These are phyloP conservation scores for Portevinia maculata DNA, from an alignment of 2,888 invertebrate genomes.

Conservation along the genomic window DNA sequence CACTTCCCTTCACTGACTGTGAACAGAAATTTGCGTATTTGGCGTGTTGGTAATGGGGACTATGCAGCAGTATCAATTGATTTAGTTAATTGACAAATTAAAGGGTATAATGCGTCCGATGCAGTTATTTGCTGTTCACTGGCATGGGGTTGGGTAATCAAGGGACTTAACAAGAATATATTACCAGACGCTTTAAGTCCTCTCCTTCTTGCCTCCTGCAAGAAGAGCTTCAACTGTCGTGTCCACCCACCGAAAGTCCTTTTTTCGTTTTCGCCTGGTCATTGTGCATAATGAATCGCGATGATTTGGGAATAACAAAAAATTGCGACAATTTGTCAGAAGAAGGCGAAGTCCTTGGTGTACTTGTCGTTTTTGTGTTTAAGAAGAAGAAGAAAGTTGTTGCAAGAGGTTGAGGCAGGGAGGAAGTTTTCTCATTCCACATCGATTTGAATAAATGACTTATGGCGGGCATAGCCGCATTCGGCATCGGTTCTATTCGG, in stretches of 20 bases:
- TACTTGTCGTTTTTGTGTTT: conserved; percentile 34
- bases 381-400: conserved; percentile 34
- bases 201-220: not conserved
- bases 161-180: conserved; percentile 39
- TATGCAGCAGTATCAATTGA: conserved; percentile 69
- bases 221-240: not conserved
- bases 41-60: not conserved
- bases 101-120: conserved; percentile 75
- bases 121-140: conserved; percentile 57
- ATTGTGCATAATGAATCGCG: conserved; percentile 77
- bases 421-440: conserved; percentile 39
- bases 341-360: conserved; percentile 36
- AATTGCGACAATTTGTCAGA: conserved; percentile 77
- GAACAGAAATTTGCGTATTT: not conserved
- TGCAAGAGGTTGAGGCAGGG: not conserved
- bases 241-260: conserved; percentile 12
- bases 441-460: conserved; percentile 74
- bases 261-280: conserved; percentile 75
- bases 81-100: conserved; percentile 76
- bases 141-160: conserved; percentile 39
- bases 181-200: conserved; percentile 7
- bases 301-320: conserved; percentile 77
- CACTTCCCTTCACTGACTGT: not conserved
- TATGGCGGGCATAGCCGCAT: conserved; percentile 45
- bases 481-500: not conserved